A percentile compares a stretch with the other conserved stretches of the same genome.
Evolutionary conservation across 2,888 invertebrate genomes (phyloP).

Genomic region (Hyalella azteca): DNA sequence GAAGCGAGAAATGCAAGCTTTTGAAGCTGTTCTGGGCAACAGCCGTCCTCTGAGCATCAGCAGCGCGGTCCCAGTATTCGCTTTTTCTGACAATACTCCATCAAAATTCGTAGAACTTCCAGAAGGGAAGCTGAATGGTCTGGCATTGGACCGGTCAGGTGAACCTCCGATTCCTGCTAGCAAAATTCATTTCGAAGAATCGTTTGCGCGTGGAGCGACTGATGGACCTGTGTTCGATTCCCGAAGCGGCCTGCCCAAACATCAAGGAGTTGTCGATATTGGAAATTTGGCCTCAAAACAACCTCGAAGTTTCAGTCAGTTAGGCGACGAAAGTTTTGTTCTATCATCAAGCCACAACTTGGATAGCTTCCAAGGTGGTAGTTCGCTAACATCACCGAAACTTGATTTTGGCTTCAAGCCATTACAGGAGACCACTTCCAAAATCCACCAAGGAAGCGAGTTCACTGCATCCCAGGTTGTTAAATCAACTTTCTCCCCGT

Average conservation of each 20-base stretch:
- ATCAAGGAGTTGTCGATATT: neutral
- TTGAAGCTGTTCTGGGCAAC: constrained; percentile 14
- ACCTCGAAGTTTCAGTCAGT: too few species aligned
- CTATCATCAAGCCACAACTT: neutral
- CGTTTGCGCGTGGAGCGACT: neutral
- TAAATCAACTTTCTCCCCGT: neutral
- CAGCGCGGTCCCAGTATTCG: constrained; percentile 19
- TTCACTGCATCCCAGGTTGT: neutral
- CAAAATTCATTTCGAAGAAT: neutral
- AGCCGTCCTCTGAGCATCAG: neutral
- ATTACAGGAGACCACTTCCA: neutral
- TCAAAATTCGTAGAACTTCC: constrained; percentile 26
- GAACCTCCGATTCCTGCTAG: neutral
- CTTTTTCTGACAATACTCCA: constrained; percentile 1
- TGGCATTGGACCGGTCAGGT: neutral
- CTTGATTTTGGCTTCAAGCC: constrained; percentile 2
- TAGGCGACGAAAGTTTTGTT: neutral
- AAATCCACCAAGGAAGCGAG: neutral
- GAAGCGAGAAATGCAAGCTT: constrained; percentile 7
- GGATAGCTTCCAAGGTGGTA: neutral
- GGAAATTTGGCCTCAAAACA: neutral
- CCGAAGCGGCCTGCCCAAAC: neutral
- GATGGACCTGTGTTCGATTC: neutral
- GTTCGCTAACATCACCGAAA: neutral
- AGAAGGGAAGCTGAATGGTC: neutral